phyloP scores from a whole-genome alignment of 53 echinoderm and acorn worm genomes.

The Paracentrotus lividus region DNA sequence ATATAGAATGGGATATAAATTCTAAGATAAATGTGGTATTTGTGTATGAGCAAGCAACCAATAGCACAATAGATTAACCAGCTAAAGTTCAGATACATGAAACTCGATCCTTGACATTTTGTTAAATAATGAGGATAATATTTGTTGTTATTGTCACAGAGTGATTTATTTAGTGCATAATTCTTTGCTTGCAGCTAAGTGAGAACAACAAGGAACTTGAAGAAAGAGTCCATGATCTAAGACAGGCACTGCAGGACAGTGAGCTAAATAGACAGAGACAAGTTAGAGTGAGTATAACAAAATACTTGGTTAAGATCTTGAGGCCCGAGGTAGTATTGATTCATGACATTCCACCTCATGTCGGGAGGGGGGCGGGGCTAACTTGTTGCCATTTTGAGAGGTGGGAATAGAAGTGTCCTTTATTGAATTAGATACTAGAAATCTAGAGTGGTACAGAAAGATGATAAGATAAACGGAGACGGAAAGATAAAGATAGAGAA shows the following conservation, averaged over 20 bases:
- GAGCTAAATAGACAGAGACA: slow-evolving; percentile 91
- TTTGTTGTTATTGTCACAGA: background rate
- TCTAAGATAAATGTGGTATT: no score
- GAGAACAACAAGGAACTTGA: slow-evolving; percentile 70
- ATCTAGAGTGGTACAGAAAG: background rate
- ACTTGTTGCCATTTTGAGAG: no score
- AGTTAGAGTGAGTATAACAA: slow-evolving; percentile 78
- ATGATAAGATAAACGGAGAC: background rate
- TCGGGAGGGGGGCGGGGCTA: background rate
- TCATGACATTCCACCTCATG: background rate
- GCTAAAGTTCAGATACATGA: no score
- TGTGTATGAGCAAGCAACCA: no score
- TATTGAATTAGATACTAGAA: background rate
- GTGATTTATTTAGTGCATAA: background rate
- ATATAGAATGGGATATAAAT: no score
- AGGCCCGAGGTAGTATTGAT: background rate
- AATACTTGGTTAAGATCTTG: background rate
- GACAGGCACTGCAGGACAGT: slow-evolving; percentile 87
- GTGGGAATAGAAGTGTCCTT: background rate
- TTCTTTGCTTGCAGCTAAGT: slow-evolving; percentile 34
- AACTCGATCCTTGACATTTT: no score
- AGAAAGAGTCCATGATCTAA: slow-evolving; percentile 86
- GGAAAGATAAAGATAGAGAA: background rate
- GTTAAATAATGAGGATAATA: no score
- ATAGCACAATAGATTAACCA: no score